phyloP scores from a whole-genome alignment of 1,140 invertebrate genomes.

The Antheraea mylitta region DNA sequence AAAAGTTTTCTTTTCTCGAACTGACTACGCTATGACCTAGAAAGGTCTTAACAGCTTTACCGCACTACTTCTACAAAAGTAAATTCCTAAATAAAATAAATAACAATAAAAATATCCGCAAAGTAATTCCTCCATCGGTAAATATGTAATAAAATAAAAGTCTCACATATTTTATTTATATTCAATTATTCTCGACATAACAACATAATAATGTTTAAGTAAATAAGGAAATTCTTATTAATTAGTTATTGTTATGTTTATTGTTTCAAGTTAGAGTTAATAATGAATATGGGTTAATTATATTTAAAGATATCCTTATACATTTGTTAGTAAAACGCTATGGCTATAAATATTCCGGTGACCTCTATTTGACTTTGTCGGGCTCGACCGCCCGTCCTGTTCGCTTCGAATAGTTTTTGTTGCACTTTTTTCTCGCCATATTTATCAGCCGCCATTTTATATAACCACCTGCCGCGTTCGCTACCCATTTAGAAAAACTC shows the following conservation, averaged over 20 bases:
- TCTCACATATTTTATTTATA: background rate
- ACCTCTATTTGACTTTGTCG: conserved; percentile 71
- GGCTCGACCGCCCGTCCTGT: conserved; percentile 21
- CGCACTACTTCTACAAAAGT: too few relatives aligned
- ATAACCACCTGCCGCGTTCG: conserved; percentile 73
- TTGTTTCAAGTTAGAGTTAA: background rate
- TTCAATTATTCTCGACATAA: background rate
- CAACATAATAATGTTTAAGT: background rate
- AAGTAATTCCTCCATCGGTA: too few relatives aligned
- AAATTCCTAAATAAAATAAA: too few relatives aligned
- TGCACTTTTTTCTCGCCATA: conserved; percentile 60
- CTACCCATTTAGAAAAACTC: conserved; percentile 72
- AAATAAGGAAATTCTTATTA: conserved; percentile 3
- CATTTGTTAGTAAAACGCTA: background rate
- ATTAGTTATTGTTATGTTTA: conserved; percentile 1
- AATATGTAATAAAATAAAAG: too few relatives aligned
- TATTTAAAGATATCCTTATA: background rate
- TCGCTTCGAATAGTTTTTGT: conserved; percentile 63
- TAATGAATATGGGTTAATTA: conserved; percentile 8
- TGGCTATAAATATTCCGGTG: conserved; percentile 35
- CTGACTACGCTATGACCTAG: too few relatives aligned
- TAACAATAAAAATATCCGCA: too few relatives aligned
- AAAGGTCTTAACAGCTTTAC: too few relatives aligned
- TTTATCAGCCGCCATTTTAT: conserved; percentile 65
- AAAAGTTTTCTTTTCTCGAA: too few relatives aligned